Evolutionary conservation across 2,113 vertebrate species (phyloP).

Genomic region (Phycodurus eques): DNA sequence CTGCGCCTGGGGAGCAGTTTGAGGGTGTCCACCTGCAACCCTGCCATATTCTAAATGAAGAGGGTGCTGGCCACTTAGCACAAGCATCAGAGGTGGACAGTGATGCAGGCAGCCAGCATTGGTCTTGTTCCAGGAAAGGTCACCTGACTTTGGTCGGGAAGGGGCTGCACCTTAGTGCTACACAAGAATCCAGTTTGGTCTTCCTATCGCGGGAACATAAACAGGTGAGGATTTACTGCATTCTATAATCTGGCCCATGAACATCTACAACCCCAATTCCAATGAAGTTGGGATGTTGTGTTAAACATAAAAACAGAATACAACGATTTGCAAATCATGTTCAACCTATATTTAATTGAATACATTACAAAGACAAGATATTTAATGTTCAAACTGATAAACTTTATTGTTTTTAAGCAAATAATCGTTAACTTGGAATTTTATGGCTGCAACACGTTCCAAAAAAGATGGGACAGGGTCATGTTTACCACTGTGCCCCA

Average conservation of each 20-base stretch:
- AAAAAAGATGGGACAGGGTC: no score
- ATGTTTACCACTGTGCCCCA: no score
- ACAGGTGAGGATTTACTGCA: conserved; percentile 40
- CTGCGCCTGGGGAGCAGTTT: conserved; percentile 52
- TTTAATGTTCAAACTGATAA: no score
- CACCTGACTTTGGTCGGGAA: conserved; percentile 72
- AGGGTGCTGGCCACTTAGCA: not conserved
- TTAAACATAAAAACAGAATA: no score
- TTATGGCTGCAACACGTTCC: no score
- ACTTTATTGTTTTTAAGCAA: no score
- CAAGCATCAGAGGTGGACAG: conserved; percentile 8
- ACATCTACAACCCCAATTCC: no score
- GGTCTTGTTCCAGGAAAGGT: conserved; percentile 83
- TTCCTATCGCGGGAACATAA: conserved; percentile 73
- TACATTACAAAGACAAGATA: no score
- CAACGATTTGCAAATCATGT: no score
- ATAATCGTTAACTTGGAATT: no score
- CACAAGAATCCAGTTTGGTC: conserved; percentile 68
- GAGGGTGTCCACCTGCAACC: conserved; percentile 66
- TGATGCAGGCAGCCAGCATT: conserved; percentile 61
- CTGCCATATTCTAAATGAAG: conserved; percentile 50
- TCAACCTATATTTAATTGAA: no score
- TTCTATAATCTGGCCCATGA: not conserved
- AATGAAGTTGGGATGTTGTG: no score
- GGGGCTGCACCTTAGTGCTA: conserved; percentile 73